Evolutionary conservation across 2,888 invertebrate genomes (phyloP).

Genomic region (Cryptocephalus moraei): DNA sequence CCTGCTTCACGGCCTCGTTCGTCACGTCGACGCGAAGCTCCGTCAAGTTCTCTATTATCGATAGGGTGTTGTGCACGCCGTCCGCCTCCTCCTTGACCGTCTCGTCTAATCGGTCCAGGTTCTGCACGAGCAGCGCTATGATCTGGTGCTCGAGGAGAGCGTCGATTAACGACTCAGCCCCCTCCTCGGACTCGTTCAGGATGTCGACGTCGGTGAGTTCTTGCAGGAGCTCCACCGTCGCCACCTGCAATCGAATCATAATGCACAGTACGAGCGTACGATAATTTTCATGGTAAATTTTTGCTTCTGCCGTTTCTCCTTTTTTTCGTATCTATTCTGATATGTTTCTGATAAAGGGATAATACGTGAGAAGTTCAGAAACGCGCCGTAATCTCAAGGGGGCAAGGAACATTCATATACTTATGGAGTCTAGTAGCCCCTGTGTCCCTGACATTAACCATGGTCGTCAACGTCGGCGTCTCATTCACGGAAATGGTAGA

Average conservation of each 20-base stretch:
- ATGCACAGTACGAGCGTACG: too few relatives aligned
- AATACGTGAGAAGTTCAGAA: too few relatives aligned
- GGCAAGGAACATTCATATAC: too few relatives aligned
- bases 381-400: too few relatives aligned
- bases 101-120: constrained; percentile 89
- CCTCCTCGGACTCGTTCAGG: constrained; percentile 87
- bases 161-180: constrained; percentile 78
- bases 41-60: constrained; percentile 86
- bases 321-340: not conserved
- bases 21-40: constrained; percentile 83
- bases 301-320: not conserved
- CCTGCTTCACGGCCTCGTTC: constrained; percentile 79
- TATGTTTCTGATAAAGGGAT: too few relatives aligned
- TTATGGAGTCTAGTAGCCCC: too few relatives aligned
- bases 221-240: constrained; percentile 50
- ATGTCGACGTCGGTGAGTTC: constrained; percentile 96
- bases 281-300: not conserved
- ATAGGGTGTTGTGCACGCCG: constrained; percentile 87
- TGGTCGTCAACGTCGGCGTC: too few relatives aligned
- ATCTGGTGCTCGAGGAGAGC: constrained; percentile 77
- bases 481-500: too few relatives aligned
- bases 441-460: not conserved
- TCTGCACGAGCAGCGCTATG: constrained; percentile 83
- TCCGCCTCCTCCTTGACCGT: constrained; percentile 87
- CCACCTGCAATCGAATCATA: constrained; percentile 24